These are phyloP conservation scores for Sterrhoptilus dennistouni DNA, from an alignment of 2,113 vertebrate species.

Conservation along the genomic window DNA sequence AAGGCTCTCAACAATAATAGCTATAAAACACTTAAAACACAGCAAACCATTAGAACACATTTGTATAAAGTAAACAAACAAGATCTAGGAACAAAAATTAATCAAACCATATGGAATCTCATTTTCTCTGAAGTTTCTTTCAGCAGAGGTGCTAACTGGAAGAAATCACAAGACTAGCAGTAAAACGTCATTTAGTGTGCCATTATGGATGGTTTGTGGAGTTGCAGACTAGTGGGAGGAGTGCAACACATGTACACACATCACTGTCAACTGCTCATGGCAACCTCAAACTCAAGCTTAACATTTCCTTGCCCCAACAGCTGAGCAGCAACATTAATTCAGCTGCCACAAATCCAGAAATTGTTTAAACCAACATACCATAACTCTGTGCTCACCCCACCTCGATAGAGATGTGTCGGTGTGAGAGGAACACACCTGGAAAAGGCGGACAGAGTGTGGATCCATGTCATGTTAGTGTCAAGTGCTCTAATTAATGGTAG, in stretches of 20 bases:
- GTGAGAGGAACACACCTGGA: too few species aligned
- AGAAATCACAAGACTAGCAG: neutral
- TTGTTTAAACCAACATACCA: neutral
- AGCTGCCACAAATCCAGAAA: neutral
- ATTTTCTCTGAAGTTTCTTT: neutral
- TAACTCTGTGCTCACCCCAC: too few species aligned
- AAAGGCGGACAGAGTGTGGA: too few species aligned
- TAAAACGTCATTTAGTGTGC: neutral
- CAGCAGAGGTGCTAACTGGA: neutral
- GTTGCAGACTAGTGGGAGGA: neutral
- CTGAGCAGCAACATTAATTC: neutral
- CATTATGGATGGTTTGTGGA: neutral
- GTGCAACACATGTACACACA: neutral
- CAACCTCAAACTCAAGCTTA: conserved; percentile 19
- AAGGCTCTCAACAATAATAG: too few species aligned
- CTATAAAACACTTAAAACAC: neutral
- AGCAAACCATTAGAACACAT: neutral
- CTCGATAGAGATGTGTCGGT: too few species aligned
- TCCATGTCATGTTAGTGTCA: neutral
- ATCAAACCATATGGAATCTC: neutral
- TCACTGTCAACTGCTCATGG: conserved; percentile 11
- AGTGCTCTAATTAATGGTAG: neutral
- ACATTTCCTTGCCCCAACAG: neutral
- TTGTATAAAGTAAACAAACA: neutral
- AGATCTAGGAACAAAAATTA: neutral